These are phyloP conservation scores for Calvadosia cruxmelitensis DNA, from an alignment of 30 jellyfish, hydroid and myxozoan species.

Conservation along the genomic window DNA sequence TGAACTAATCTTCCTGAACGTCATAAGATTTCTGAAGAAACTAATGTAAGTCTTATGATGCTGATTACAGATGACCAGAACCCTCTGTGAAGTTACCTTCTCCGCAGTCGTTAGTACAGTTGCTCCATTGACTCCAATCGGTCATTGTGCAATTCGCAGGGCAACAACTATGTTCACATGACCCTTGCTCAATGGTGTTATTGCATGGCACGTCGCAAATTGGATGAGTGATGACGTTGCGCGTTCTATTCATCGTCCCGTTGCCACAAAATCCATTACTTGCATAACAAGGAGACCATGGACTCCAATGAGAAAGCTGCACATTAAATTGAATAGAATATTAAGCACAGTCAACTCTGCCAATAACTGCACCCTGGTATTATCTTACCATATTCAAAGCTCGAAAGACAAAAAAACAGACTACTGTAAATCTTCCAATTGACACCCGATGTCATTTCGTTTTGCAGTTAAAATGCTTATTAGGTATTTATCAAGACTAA, in stretches of 20 bases:
- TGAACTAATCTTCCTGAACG: no score
- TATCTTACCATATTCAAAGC: no score
- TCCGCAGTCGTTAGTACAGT: constrained; percentile 67
- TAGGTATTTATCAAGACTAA: no score
- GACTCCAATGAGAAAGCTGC: constrained; percentile 58
- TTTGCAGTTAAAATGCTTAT: no score
- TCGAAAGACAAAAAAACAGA: no score
- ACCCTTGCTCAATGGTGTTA: constrained; percentile 17
- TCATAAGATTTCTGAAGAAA: no score
- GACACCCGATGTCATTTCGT: no score
- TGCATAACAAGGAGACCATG: constrained; percentile 57
- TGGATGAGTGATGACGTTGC: constrained; percentile 47
- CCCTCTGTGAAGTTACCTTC: no score
- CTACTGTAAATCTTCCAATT: no score
- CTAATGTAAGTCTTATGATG: no score
- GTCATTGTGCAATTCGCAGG: constrained; percentile 56
- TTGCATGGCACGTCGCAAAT: constrained; percentile 51
- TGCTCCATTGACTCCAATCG: constrained; percentile 67
- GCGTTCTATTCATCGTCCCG: constrained; percentile 43
- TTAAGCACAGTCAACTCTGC: not conserved
- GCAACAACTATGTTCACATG: constrained; percentile 77
- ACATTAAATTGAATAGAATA: not conserved
- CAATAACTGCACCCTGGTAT: not conserved
- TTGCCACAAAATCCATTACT: constrained; percentile 55
- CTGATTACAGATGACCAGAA: no score